phyloP scores from a whole-genome alignment of 2,797 vertebrate genomes.

The Thunnus albacares region DNA sequence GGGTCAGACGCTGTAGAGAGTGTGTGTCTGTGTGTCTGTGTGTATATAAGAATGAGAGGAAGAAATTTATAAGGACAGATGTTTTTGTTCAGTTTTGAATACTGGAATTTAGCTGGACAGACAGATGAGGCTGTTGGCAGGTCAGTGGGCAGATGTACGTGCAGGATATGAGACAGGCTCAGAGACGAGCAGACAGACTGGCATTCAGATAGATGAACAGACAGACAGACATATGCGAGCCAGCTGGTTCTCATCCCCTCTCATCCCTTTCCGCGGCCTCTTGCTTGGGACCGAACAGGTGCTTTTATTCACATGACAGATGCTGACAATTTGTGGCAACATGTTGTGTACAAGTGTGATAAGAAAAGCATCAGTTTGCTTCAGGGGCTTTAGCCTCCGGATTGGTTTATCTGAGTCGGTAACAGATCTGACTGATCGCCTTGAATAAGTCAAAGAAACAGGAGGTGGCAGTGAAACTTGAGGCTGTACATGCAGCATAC shows the following conservation, averaged over 20 bases:
- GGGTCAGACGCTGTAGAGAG: slow-evolving; percentile 27
- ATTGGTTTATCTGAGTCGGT: slow-evolving; percentile 61
- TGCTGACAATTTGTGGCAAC: slow-evolving; percentile 46
- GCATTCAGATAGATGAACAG: slow-evolving; percentile 17
- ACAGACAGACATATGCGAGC: slow-evolving; percentile 37
- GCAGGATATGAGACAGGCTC: slow-evolving; percentile 33
- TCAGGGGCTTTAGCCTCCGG: slow-evolving; percentile 20
- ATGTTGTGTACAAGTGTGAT: slow-evolving; percentile 16
- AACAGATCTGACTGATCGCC: slow-evolving; percentile 62
- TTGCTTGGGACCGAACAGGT: slow-evolving; percentile 49
- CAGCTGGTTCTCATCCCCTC: slow-evolving; percentile 57
- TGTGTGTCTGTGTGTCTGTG: background rate
- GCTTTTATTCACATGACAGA: slow-evolving; percentile 53
- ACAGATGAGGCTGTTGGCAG: slow-evolving; percentile 22
- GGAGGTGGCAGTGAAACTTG: slow-evolving; percentile 69
- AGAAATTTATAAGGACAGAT: slow-evolving; percentile 18
- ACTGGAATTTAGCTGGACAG: slow-evolving; percentile 6
- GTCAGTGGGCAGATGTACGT: slow-evolving; percentile 31
- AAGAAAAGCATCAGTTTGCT: slow-evolving; percentile 41
- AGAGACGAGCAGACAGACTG: slow-evolving; percentile 24
- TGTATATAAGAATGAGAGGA: background rate
- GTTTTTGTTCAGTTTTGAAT: slow-evolving; percentile 7
- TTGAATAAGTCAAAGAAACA: slow-evolving; percentile 77
- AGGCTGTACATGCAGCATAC: slow-evolving; percentile 24
- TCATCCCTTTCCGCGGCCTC: background rate